A percentile compares a stretch with the other conserved stretches of the same genome.
These are phyloP conservation scores for Metaphire vulgaris DNA, from an alignment of 1,140 invertebrate genomes.

Conservation along the genomic window DNA sequence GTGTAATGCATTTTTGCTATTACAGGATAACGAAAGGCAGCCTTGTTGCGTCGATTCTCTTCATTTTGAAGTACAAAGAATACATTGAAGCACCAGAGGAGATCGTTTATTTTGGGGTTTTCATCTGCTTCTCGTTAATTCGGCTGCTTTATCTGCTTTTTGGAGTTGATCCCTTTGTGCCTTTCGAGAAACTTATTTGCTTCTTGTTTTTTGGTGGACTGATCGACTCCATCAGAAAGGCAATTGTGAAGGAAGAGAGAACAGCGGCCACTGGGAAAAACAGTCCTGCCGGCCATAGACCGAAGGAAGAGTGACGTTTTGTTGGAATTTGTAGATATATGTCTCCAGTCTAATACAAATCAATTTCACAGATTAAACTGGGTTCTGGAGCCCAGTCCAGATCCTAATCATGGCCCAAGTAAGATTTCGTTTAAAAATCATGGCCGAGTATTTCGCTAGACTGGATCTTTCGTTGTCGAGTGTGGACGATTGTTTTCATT, in stretches of 20 bases:
- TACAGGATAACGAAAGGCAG: constrained; percentile 74
- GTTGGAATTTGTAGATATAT: no score
- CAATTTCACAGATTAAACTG: no score
- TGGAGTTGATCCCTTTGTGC: constrained; percentile 96
- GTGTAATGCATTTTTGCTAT: no score
- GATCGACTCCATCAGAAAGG: constrained; percentile 75
- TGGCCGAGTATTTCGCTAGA: no score
- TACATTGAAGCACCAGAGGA: constrained; percentile 94
- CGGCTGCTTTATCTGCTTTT: constrained; percentile 92
- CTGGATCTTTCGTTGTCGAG: no score
- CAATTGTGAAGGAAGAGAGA: constrained; percentile 34
- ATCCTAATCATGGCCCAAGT: no score
- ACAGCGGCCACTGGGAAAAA: neutral
- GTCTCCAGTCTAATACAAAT: no score
- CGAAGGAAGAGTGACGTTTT: neutral
- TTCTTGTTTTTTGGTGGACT: constrained; percentile 95
- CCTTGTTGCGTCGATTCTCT: constrained; percentile 86
- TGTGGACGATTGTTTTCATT: no score
- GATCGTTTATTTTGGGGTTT: constrained; percentile 93
- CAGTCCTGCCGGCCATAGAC: neutral
- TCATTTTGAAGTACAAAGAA: constrained; percentile 93
- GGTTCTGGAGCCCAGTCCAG: no score
- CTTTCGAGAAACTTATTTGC: constrained; percentile 96
- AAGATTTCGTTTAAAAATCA: no score
- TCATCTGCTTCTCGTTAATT: constrained; percentile 99